Base-by-base conservation (phyloP, 2,888 invertebrate genomes). In the Ennomos quercinarius region DNA sequence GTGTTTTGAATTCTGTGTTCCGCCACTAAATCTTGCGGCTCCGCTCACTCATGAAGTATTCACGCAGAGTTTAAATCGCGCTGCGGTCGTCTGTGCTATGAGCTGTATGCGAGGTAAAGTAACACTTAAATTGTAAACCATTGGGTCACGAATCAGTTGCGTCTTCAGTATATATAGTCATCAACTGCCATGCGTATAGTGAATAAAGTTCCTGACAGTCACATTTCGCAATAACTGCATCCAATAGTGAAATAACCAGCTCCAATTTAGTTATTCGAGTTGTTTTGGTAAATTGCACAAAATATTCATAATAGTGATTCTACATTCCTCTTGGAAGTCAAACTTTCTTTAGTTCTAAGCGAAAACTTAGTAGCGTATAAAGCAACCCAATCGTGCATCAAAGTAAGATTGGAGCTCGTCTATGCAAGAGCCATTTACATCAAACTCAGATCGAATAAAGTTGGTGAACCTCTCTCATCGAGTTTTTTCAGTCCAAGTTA, bases 1-100 rank as follows among this genome's bases (percentile, higher is more conserved):
- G 67, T 71, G 67, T 68, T 72, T 71, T 66, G 64, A 67, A 75
- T 73, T 73, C 70, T 68, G 66, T 67, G 70, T 70, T 65, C 61
- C 62, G 66, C 64, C 66, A 55, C 70, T 75, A 70, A 74, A 71
- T 66, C 70, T 75, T 63, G 58, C 67, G 3, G 68, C 66, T 69
- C 66, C 64, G 65, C 66, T 64, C 60, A 65, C 64, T 70, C 72
- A 68, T 75, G 73, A 67, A 70, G 68, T 74, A 78, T 78, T 76
- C 73, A 73, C 68, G 63, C 66, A 56, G 63, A 67, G 72, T 70
- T 67, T 58, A 60, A 60, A 53, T 44, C 65, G 52, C 36, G 45
- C 53, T 27, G 27, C 3, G 17, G 17, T 17, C 52, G 50, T 60
- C 39, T 34, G 47, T 55, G 56, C 70, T 72, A 61, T 53, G 53